Conservation (phyloP, 2,113 vertebrate species). For the Percopsis transmontana region DNA sequence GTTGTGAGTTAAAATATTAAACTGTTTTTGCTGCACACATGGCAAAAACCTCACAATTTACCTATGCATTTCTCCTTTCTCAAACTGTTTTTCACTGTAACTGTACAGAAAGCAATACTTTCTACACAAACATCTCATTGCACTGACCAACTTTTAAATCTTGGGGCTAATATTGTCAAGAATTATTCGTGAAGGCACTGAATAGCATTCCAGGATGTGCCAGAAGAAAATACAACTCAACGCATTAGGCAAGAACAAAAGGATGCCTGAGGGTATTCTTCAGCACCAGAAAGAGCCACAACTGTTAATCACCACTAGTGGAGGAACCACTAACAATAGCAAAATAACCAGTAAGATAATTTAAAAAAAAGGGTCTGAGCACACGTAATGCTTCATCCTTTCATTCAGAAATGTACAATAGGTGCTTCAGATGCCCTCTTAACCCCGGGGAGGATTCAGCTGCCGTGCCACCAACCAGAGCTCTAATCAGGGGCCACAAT, state of each 20-base stretch:
- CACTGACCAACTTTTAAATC: conserved; percentile 30
- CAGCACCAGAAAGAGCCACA: conserved; percentile 37
- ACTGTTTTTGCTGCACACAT: neutral
- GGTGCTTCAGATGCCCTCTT: conserved; percentile 78
- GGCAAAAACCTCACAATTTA: conserved; percentile 2
- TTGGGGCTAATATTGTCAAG: conserved; percentile 17
- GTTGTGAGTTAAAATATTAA: neutral
- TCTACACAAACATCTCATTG: neutral
- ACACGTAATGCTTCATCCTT: conserved; percentile 73
- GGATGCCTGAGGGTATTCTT: conserved; percentile 24
- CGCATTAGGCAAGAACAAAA: conserved; percentile 28
- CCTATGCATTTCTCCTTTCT: neutral
- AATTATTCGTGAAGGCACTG: conserved; percentile 32
- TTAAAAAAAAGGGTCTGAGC: conserved; percentile 67
- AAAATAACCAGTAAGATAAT: conserved; percentile 75
- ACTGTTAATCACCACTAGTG: conserved; percentile 65
- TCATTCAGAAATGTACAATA: conserved; percentile 69
- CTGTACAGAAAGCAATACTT: conserved; percentile 4
- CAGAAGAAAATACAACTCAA: conserved; percentile 40
- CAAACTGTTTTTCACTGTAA: conserved; percentile 1
- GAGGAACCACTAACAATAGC: conserved; percentile 61
- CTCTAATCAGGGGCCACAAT: conserved; percentile 79
- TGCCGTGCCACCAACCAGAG: conserved; percentile 63
- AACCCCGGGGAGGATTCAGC: conserved; percentile 74
- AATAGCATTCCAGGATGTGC: conserved; percentile 56